Conservation (phyloP, 2,797 vertebrate genomes). For the Microctenopoma stevenorrisi region DNA sequence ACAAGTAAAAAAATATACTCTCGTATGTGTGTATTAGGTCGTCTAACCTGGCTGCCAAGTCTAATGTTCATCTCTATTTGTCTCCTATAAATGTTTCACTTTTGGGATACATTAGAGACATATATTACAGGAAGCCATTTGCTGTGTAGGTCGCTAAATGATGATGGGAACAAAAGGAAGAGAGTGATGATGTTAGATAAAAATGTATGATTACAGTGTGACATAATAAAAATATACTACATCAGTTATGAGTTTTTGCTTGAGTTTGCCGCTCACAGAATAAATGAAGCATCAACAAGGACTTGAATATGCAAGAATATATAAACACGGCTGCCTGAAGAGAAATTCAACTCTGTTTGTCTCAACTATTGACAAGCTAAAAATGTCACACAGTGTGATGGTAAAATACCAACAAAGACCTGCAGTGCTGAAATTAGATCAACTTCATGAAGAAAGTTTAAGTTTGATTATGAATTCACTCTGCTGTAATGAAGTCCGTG, state of each 20-base stretch:
- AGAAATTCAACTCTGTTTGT: slow-evolving; percentile 1
- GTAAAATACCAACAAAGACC: neutral
- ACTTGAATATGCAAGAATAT: slow-evolving; percentile 15
- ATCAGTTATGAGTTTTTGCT: slow-evolving; percentile 11
- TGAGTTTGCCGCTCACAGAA: neutral
- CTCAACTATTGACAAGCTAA: slow-evolving; percentile 15
- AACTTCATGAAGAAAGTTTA: slow-evolving; percentile 13
- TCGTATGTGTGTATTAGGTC: slow-evolving; percentile 7
- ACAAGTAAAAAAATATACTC: slow-evolving; percentile 23
- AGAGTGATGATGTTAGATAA: slow-evolving; percentile 30
- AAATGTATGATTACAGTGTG: slow-evolving; percentile 19
- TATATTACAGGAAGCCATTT: slow-evolving; percentile 36
- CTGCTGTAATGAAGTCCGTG: slow-evolving; percentile 12
- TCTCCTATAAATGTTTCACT: slow-evolving; percentile 48
- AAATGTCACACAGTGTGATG: slow-evolving; percentile 10
- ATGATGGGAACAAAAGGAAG: slow-evolving; percentile 43
- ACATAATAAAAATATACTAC: slow-evolving; percentile 36
- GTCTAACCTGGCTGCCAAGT: slow-evolving; percentile 48
- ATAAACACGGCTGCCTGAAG: neutral
- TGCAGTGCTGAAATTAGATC: slow-evolving; percentile 5
- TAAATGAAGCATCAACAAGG: slow-evolving; percentile 4
- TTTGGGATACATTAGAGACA: slow-evolving; percentile 42
- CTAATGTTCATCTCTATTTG: slow-evolving; percentile 45
- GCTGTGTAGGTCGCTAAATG: slow-evolving; percentile 37
- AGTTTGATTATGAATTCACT: slow-evolving; percentile 20